A percentile compares a stretch with the other conserved stretches of the same genome.
Conservation (phyloP, 2,797 vertebrate species). For the Karalla daura region DNA sequence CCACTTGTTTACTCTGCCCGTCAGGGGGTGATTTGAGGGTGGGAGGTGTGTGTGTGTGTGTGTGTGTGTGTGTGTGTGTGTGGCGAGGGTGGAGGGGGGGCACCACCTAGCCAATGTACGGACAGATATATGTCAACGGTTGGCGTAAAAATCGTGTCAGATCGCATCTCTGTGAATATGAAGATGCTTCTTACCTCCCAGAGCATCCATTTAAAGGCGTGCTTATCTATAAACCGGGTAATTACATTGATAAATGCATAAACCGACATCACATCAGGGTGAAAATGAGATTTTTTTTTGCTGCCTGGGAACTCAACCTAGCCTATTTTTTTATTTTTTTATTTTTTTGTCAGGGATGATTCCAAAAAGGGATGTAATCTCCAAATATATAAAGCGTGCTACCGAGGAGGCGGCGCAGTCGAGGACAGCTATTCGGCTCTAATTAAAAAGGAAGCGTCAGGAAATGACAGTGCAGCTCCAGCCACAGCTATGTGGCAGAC, state of each 20-base stretch:
- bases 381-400: conserved; percentile 22
- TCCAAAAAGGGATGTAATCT: conserved; percentile 34
- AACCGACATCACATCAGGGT: background rate
- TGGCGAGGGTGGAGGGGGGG: background rate
- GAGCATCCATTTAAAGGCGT: background rate
- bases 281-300: background rate
- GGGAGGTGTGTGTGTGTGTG: background rate
- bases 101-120: conserved; percentile 18
- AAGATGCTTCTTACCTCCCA: background rate
- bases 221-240: background rate
- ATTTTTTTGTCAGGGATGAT: conserved; percentile 5
- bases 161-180: no score
- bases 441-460: conserved; percentile 71
- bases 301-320: conserved; percentile 8
- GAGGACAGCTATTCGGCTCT: conserved; percentile 51
- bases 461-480: conserved; percentile 67
- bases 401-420: conserved; percentile 30
- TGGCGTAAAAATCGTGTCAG: no score
- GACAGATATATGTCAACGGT: no score
- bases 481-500: conserved; percentile 66
- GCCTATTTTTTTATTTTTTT: background rate
- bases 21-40: conserved; percentile 59
- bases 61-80: no score
- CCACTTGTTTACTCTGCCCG: conserved; percentile 84
- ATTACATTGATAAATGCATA: conserved; percentile 7